Evolutionary conservation across 2,888 invertebrate genomes (phyloP), one percentile per base, ranked within the genome.

Genomic region (Caenorhabditis sinica): DNA sequence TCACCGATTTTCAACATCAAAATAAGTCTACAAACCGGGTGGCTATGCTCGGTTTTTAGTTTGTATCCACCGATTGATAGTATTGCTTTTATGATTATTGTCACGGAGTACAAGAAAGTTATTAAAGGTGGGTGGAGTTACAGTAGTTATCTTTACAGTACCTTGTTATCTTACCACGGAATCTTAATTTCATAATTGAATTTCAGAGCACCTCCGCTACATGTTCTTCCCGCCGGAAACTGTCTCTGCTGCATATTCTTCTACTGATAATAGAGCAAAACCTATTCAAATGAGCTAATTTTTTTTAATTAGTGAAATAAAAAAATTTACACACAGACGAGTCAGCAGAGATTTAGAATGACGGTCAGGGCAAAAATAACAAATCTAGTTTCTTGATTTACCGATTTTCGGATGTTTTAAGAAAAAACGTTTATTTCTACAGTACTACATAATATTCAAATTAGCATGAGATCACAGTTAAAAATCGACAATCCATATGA

Each of bases 31-130:
- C 74, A 75, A 28, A 53, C 74, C 20, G 74, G 74, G 17, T 65
- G 63, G 40, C 15, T 65, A 8, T 75, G 40, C 43, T 40, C 74
- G 0, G 17, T 75, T 6, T 75, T 65, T n/a, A 43, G 28, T 36
- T 25, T 75, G 20, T 75, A 65, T 20, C 65, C 74, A 5, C 74
- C 74, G 3, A 65, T 75, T 40, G 74, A 75, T 56, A 43, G 65
- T 43, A 65, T 75, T 15, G 65, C 74, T 0, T 63, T 65, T 30
- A 75, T 75, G 74, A 3, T 75, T 0, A 75, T 75, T 56, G 53
- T 75, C 0, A 56, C 40, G 0, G 74, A 75, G 40, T 75, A 75
- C n/a, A 30, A 25, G 51, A 73, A 51, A 28, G n/a, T 36, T 36
- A 53, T 73, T 13, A 61, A 8, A 49, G 28, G 72, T 72, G 65